A percentile compares a stretch with the other conserved stretches of the same genome.
Evolutionary conservation across 2,797 vertebrate species (phyloP).

Genomic region (Labeo calbasu): DNA sequence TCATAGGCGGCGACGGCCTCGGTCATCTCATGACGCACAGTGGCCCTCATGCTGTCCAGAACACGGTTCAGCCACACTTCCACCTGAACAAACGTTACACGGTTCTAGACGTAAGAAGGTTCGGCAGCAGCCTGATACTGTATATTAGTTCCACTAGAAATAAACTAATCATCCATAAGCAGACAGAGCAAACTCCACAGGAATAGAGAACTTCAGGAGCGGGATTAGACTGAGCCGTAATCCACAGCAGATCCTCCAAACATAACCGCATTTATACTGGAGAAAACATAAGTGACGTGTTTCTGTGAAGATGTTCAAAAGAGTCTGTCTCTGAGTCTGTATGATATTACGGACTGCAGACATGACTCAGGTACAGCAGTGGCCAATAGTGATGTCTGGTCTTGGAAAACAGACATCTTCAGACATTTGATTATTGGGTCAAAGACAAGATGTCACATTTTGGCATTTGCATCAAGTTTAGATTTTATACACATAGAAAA

Average conservation of each 20-base stretch:
- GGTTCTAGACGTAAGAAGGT: background rate
- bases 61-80: constrained; percentile 90
- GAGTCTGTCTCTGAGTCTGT: background rate
- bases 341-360: background rate
- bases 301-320: background rate
- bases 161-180: background rate
- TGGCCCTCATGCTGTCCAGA: constrained; percentile 86
- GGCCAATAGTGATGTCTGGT: background rate
- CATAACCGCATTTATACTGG: background rate
- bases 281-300: background rate
- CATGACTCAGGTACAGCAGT: background rate
- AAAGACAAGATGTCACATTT: background rate
- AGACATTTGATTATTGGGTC: background rate
- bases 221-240: background rate
- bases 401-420: background rate
- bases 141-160: background rate
- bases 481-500: background rate
- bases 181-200: constrained; percentile 1
- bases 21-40: constrained; percentile 86
- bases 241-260: constrained; percentile 11
- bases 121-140: background rate
- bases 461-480: background rate
- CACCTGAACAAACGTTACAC: constrained; percentile 74
- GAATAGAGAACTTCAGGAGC: background rate
- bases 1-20: constrained; percentile 85